Evolutionary conservation across 2,113 vertebrate species (phyloP), one percentile per base, ranked within the genome.

Genomic region (Planiliza haematocheilus): DNA sequence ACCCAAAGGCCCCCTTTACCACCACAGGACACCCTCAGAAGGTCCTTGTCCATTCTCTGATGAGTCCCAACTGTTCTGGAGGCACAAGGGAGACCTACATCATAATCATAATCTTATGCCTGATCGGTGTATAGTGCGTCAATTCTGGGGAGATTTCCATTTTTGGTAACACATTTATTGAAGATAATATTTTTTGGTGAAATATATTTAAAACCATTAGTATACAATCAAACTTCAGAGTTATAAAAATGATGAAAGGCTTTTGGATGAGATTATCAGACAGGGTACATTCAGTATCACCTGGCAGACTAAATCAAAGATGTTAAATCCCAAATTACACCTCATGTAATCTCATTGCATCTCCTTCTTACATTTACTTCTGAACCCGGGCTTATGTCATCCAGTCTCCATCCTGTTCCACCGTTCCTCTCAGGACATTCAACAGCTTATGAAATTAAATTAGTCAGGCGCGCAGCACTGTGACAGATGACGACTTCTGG

Each of bases 371-470:
- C 30, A 51, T 56, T 38, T 10, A 46, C 18, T 45, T 2, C 37
- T 30, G 17, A 57, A 61, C 57, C 37, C 51, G 18, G n/a, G 30
- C 4, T 85, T 64, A 65, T 21, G 43, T 69, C 41, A 76, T 71
- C 41, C n/a, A 61, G 67, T 74, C 50, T 59, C 39, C 8, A 51
- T 57, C 38, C 62, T 57, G 43, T 67, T 79, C 52, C 10, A 5
- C 62, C 59, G 39, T 70, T 63, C 58, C 67, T 82, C 78, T 67
- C 10, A 58, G 81, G 59, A 80, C 50, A 80, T 67, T 69, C 58
- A 85, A 43, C 56, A 72, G 72, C 46, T 85, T 70, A 76, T 88
- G 63, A 81, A 88, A 87, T 86, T 69, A 48, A 90, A 87, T 89
- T 71, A 89, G 73, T 79, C 62, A 55, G 42, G 60, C 38, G 7